phyloP scores from a whole-genome alignment of 64 coral and sea anemone species.

The Acropora yongei region DNA sequence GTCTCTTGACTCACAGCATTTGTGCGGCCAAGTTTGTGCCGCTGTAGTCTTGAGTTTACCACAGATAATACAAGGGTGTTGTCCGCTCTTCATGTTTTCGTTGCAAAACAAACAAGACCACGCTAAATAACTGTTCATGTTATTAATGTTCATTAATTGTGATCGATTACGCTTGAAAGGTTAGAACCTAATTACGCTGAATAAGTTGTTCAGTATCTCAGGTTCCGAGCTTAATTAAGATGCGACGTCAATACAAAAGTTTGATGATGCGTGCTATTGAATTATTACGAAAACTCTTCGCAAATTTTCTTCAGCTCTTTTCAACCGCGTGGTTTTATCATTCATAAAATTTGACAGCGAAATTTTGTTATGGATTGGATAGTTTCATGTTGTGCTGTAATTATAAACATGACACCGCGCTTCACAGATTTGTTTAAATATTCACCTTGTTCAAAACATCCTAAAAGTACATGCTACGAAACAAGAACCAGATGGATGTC shows the following conservation, averaged over 20 bases:
- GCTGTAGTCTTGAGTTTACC: neutral
- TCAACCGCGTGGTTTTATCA: neutral
- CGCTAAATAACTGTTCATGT: neutral
- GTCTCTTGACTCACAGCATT: neutral
- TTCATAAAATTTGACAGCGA: neutral
- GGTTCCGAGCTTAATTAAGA: no score
- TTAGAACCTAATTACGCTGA: no score
- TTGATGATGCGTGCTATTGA: neutral
- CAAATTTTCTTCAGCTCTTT: neutral
- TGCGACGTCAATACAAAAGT: no score
- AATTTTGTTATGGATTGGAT: constrained; percentile 1
- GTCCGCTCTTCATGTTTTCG: no score
- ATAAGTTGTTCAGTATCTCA: no score
- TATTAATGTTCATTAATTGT: neutral
- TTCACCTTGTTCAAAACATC: constrained; percentile 7
- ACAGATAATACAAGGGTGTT: no score
- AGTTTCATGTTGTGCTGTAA: neutral
- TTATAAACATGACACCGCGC: neutral
- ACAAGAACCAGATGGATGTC: neutral
- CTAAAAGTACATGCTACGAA: neutral
- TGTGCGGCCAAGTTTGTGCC: neutral
- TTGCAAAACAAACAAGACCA: neutral
- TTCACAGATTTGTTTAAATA: constrained; percentile 33
- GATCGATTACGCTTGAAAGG: neutral
- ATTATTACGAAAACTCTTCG: neutral